Evolutionary conservation across 2,888 invertebrate species (phyloP).

Genomic region (Timema podura): DNA sequence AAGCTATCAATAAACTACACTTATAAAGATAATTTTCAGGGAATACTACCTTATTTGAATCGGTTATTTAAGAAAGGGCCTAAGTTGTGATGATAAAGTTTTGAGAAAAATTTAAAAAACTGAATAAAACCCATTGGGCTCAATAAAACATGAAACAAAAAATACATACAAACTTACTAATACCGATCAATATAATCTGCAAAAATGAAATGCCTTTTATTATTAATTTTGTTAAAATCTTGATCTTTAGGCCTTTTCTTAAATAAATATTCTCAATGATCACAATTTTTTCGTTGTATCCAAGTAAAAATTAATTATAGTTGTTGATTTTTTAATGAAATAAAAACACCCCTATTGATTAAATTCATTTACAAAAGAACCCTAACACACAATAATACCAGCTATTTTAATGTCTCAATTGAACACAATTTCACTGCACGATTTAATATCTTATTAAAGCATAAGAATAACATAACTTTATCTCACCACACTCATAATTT

Average conservation of each 20-base stretch:
- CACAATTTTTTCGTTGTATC: not conserved
- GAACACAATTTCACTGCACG: not conserved
- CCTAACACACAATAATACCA: not conserved
- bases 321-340: not conserved
- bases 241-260: not conserved
- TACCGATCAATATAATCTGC: not conserved
- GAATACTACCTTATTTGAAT: not conserved
- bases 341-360: not conserved
- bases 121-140: not conserved
- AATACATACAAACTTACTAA: not conserved
- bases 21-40: too few relatives aligned
- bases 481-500: slow-evolving; percentile 5
- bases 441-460: not conserved
- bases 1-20: too few relatives aligned
- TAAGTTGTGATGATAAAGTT: not conserved
- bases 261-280: not conserved
- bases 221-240: not conserved
- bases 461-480: not conserved
- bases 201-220: not conserved
- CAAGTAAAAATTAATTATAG: not conserved
- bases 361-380: not conserved
- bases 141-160: not conserved
- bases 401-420: not conserved
- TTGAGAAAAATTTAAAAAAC: not conserved
- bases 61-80: not conserved